These are phyloP conservation scores for Chaunax sp. DNA, from an alignment of 2,797 vertebrate genomes.

Conservation along the genomic window DNA sequence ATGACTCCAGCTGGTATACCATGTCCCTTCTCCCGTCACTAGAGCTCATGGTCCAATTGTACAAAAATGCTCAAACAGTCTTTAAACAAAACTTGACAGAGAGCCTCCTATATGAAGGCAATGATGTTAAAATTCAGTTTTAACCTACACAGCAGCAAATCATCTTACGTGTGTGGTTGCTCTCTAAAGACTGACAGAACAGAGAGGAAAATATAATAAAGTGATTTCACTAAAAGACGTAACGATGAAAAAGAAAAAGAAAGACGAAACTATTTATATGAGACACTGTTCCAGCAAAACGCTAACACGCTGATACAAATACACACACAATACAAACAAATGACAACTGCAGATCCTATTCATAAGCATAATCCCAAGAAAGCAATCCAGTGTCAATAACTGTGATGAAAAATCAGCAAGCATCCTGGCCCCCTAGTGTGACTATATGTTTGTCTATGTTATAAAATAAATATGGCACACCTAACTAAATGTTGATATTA, in stretches of 20 bases:
- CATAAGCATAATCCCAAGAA: conserved; percentile 14
- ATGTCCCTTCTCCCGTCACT: neutral
- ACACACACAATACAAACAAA: no score
- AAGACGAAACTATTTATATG: no score
- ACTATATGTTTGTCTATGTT: neutral
- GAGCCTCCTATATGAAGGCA: conserved; percentile 24
- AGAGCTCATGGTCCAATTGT: conserved; percentile 24
- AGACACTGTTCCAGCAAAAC: no score
- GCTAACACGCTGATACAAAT: no score
- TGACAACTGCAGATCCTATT: neutral
- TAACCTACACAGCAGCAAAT: conserved; percentile 26
- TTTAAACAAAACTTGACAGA: conserved; percentile 26
- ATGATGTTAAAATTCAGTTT: conserved; percentile 19
- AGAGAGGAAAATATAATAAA: no score
- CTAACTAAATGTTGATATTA: neutral
- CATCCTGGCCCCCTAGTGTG: neutral
- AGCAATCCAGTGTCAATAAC: neutral
- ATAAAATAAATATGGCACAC: conserved; percentile 1
- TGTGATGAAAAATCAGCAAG: conserved; percentile 5
- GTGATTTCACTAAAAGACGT: no score
- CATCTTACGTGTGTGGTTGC: conserved; percentile 12
- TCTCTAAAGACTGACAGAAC: conserved; percentile 23
- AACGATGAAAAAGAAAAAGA: no score
- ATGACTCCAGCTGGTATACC: conserved; percentile 8
- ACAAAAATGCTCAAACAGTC: conserved; percentile 16